Conservation (phyloP, 2,888 invertebrate genomes). For the Leptopilina syphax region DNA sequence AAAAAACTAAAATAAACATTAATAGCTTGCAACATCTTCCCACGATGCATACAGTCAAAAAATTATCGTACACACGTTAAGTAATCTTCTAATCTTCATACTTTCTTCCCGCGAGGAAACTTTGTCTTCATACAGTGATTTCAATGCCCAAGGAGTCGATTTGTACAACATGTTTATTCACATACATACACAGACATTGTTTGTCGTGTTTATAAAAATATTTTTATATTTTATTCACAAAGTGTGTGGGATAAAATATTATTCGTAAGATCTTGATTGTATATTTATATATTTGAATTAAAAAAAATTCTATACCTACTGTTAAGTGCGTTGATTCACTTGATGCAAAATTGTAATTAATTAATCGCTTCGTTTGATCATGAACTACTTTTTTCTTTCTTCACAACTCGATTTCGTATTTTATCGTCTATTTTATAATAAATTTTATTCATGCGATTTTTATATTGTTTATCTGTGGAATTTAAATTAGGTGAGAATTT, state of each 20-base stretch:
- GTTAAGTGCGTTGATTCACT: not conserved
- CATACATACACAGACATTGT: not conserved
- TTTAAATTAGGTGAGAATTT: too few species aligned
- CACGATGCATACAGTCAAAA: conserved; percentile 14
- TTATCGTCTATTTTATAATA: not conserved
- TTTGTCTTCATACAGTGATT: not conserved
- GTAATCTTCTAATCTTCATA: conserved; percentile 7
- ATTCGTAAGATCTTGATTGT: not conserved
- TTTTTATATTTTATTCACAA: too few species aligned
- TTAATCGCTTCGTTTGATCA: conserved; percentile 8
- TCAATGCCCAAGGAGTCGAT: conserved; percentile 2
- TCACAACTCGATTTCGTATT: not conserved
- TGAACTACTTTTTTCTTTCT: conserved; percentile 12
- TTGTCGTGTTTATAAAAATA: not conserved
- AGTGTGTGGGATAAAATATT: conserved; percentile 7
- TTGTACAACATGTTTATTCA: not conserved
- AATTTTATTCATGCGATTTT: too few species aligned
- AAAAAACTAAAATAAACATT: conserved; percentile 8
- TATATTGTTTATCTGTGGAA: too few species aligned
- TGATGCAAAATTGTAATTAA: not conserved
- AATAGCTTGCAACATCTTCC: conserved; percentile 7
- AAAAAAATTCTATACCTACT: not conserved
- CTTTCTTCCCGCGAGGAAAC: not conserved
- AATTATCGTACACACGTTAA: conserved; percentile 23
- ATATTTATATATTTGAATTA: not conserved